Base-by-base conservation (phyloP, 2,797 vertebrate species). In the Falco novaeseelandiae region DNA sequence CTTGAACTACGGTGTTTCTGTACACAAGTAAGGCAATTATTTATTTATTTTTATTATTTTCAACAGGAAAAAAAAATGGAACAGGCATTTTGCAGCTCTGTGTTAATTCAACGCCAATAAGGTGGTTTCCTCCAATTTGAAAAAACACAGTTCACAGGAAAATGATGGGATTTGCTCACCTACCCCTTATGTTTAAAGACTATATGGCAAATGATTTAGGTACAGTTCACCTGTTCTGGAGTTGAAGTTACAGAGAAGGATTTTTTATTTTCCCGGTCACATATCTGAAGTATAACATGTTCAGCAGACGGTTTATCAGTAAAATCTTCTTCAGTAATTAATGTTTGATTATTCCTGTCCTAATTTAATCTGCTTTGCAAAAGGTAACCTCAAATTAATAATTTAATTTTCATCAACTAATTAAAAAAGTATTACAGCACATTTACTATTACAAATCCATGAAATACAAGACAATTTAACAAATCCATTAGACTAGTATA, bases 401-500 rank as follows among this genome's bases (percentile, higher is more conserved):
- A 95, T 86, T 93, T 71, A 87, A 84, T 87, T 94, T 77, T 96
- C 82, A 87, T 92, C 66, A 86, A 72, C 27, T 69, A 80, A 93
- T 77, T 90, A 79, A 84, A 95, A 93, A 94, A 57, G 30, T 73
- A 86, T 85, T 91, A 81, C 38, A 95, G 61, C 36, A 57, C 9
- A 65, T 54, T 91, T 71, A 59, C 69, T 91, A 83, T 49, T 90
- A 92, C 70, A 89, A 93, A 89, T 46, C 51, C 54, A 84, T 58
- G 46, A 73, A 89, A 95, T 62, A 3, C 40, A 40, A 89, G 52
- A 62, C 36, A 55, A 63, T 88, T 95, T 86, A 95, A 83, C 74
- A 82, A 79, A 95, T 85, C 79, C 62, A 67, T 55, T 91, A 89
- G 74, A 93, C 71, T 73, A 54, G 18, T 46, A 80, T 52, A 93